Evolutionary conservation across 2,888 invertebrate species (phyloP).

Genomic region (Busseola fusca): DNA sequence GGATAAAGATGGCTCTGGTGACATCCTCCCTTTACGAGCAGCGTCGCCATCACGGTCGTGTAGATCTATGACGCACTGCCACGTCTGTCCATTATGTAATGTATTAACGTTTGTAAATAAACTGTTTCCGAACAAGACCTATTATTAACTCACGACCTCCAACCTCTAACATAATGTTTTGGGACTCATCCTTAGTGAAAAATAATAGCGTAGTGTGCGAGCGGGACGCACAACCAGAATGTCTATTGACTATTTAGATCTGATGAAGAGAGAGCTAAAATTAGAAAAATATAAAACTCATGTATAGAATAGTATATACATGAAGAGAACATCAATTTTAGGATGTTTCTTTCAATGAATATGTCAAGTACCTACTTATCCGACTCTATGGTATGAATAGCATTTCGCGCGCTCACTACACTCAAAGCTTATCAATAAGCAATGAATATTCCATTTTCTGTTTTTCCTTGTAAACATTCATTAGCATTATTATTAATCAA

Average conservation of each 20-base stretch:
- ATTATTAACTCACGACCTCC: background rate
- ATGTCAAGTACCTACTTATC: background rate
- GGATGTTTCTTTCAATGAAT: background rate
- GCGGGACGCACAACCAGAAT: background rate
- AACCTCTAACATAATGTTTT: background rate
- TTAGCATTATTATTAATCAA: slow-evolving; percentile 27
- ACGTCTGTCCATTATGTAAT: background rate
- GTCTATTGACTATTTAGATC: slow-evolving; percentile 19
- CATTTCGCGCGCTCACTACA: slow-evolving; percentile 4
- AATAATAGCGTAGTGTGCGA: slow-evolving; percentile 23
- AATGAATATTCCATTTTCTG: slow-evolving; percentile 36
- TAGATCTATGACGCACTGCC: background rate
- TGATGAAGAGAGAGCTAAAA: slow-evolving; percentile 14
- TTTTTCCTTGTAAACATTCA: slow-evolving; percentile 3
- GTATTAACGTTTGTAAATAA: background rate
- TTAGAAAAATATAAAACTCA: background rate
- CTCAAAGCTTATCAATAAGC: background rate
- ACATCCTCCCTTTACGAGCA: background rate
- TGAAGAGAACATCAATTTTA: background rate
- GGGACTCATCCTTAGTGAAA: slow-evolving; percentile 11
- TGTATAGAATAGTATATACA: background rate
- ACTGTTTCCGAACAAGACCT: background rate
- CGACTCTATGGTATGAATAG: too few species aligned
- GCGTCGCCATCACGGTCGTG: background rate
- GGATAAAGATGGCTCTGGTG: too few species aligned